Base-by-base conservation (phyloP, 1,140 invertebrate genomes). In the Eurosta solidaginis region DNA sequence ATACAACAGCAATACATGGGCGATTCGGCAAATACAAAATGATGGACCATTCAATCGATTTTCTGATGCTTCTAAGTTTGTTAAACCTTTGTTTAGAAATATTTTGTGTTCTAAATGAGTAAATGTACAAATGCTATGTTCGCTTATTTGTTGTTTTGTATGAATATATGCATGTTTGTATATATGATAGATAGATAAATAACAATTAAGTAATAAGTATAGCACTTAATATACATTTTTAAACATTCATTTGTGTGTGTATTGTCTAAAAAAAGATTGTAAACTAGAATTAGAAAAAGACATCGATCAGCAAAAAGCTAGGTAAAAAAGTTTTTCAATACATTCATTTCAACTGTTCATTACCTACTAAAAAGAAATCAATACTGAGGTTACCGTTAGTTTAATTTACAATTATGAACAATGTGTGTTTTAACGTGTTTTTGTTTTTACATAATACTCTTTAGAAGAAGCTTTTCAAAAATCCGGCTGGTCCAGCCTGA, bases 401-500 rank as follows among this genome's bases (percentile, higher is more conserved):
- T 52, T 49, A 52, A 36, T 77, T 33, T 59, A 77, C 44, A 77
- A 74, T 33, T 42, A 49, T 44, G 45, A 45, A 42, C 29, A 45
- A 25, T 75, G 45, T 50, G 12, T 40, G 59, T 75, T 50, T 75
- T 74, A 45, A 22, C 49, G 45, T 50, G 14, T 40, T 59, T 77
- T 77, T 68, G n/a, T 68, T 68, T 40, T 40, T n/a, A 36, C 40
- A 29, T 74, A 78, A 74, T 78, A 27, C 42, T 25, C 52, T 40
- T 94, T 95, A 95, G 92, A 95, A 95, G 91, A 95, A 94, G 92
- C 93, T 95, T 91, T 95, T 95, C 89, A 95, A 92, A 92, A 95
- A 95, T 90, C 94, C 93, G 88, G 93, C 93, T 88, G 94, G 93
- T 89, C 93, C 93, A 90, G 93, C 93, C 93, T 94, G 84, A n/a